Evolutionary conservation across 1,140 invertebrate species (phyloP), one percentile per base, ranked within the genome.

Genomic region (Anoplophora glabripennis): DNA sequence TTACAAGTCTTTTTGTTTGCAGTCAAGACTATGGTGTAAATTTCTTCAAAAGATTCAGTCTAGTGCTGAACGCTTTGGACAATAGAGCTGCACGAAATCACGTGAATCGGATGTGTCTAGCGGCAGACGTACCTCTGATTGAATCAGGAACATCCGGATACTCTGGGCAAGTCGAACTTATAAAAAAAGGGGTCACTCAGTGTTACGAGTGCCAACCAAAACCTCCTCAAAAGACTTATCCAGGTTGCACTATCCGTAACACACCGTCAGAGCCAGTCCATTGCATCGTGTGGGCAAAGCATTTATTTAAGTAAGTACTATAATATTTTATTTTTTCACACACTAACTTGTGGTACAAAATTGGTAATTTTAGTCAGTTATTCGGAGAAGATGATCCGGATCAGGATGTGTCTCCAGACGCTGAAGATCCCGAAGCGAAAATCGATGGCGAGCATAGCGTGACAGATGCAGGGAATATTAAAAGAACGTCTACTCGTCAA

Each of bases 191-290:
- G 1, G 55, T 90, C 0, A 97, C 94, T 7, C 92, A 96, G 72
- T 99, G 97, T 77, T 99, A 98, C 72, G 97, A 99, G 75, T 99
- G 97, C 76, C 86, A 89, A 56, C 93, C 94, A 0, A 95, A 96
- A 77, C 85, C 91, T 34, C 81, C 87, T 42, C 92, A 95, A 71
- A 96, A 96, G 77, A 91, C 90, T 9, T 99, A 89, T 78, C 96
- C 98, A 1, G 94, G 94, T 1, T 99, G 98, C 77, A 99, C 98
- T 0, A 99, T 99, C 65, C 83, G 98, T 45, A 99, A 99, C 73
- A 99, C 98, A 4, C 98, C 98, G n/a, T 98, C 95, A 10, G 96
- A 99, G 75, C 92, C 94, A 0, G 97, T 99, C 67, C 98, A 99
- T 77, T 99, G 98, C 74, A 96, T 99, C 69, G 94, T 99, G 3